Evolutionary conservation across 2,888 invertebrate species (phyloP).

Genomic region (Xylota sylvarum): DNA sequence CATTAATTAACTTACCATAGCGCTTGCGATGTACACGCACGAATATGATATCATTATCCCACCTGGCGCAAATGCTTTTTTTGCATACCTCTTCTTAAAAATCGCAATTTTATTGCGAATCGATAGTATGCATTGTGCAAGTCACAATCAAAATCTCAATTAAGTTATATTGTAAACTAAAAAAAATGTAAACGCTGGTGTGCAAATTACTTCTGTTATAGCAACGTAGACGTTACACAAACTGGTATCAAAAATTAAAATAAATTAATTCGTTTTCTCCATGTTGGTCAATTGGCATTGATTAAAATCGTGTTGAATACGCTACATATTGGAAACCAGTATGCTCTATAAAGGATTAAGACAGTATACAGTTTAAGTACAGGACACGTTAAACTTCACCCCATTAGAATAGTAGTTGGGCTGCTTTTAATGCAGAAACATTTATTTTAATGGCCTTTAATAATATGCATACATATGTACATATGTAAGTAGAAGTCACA

Average conservation of each 20-base stretch:
- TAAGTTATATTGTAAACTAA: conserved; percentile 51
- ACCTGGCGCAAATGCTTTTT: conserved; percentile 44
- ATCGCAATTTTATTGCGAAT: conserved; percentile 55
- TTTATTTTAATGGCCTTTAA: conserved; percentile 33
- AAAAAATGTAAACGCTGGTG: conserved; percentile 39
- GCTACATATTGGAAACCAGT: background rate
- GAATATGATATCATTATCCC: conserved; percentile 67
- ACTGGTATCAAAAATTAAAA: conserved; percentile 53
- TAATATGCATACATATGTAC: conserved; percentile 4
- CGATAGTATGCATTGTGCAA: conserved; percentile 50
- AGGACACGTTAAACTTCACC: conserved; percentile 5
- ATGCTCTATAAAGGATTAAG: conserved; percentile 4
- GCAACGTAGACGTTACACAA: conserved; percentile 21
- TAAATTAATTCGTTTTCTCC: conserved; percentile 45
- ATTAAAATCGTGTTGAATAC: conserved; percentile 28
- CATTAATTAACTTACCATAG: conserved; percentile 70
- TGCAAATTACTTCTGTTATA: conserved; percentile 47
- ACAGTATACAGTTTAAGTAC: background rate
- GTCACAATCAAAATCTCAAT: conserved; percentile 65
- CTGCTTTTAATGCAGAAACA: conserved; percentile 18
- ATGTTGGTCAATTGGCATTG: conserved; percentile 40
- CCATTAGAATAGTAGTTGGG: conserved; percentile 5
- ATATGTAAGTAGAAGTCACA: background rate
- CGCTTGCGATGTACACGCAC: conserved; percentile 56
- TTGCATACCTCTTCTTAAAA: conserved; percentile 37